Conservation (phyloP, 2,113 vertebrate genomes). For the Cheilinus undulatus region DNA sequence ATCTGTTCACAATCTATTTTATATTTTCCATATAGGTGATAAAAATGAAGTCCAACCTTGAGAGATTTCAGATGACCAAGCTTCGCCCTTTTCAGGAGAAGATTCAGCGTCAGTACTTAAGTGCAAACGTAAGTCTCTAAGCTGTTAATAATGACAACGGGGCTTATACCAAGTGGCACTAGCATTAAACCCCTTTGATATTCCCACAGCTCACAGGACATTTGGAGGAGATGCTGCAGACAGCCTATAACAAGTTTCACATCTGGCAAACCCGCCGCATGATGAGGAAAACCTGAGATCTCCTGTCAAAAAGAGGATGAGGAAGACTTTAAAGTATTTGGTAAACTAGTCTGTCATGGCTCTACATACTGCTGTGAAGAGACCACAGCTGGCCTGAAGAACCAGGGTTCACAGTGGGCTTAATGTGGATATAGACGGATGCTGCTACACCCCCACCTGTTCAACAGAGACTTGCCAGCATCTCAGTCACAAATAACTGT, state of each 20-base stretch:
- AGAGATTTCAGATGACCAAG: slow-evolving; percentile 96
- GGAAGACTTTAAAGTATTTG: slow-evolving; percentile 38
- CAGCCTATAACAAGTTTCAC: slow-evolving; percentile 96
- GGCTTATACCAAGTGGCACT: neutral
- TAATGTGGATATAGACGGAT: slow-evolving; percentile 47
- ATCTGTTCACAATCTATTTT: neutral
- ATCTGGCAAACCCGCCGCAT: slow-evolving; percentile 95
- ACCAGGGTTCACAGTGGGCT: slow-evolving; percentile 51
- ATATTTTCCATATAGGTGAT: slow-evolving; percentile 84
- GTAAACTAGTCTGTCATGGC: slow-evolving; percentile 53
- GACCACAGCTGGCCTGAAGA: slow-evolving; percentile 50
- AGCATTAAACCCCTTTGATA: slow-evolving; percentile 2
- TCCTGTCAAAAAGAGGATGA: slow-evolving; percentile 35
- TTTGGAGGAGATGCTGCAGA: slow-evolving; percentile 98
- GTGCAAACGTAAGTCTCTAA: slow-evolving; percentile 91
- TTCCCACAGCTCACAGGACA: slow-evolving; percentile 91
- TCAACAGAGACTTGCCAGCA: slow-evolving; percentile 61
- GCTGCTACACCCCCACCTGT: slow-evolving; percentile 62
- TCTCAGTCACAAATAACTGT: slow-evolving; percentile 70
- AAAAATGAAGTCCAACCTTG: slow-evolving; percentile 97
- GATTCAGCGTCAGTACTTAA: slow-evolving; percentile 95
- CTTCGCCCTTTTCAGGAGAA: slow-evolving; percentile 97
- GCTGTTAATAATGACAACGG: neutral
- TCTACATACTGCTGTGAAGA: slow-evolving; percentile 53
- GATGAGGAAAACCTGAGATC: slow-evolving; percentile 95